A percentile compares a stretch with the other conserved stretches of the same genome.
phyloP scores from a whole-genome alignment of 92 coral and sea anemone genomes.

The Zoanthus solanderi region DNA sequence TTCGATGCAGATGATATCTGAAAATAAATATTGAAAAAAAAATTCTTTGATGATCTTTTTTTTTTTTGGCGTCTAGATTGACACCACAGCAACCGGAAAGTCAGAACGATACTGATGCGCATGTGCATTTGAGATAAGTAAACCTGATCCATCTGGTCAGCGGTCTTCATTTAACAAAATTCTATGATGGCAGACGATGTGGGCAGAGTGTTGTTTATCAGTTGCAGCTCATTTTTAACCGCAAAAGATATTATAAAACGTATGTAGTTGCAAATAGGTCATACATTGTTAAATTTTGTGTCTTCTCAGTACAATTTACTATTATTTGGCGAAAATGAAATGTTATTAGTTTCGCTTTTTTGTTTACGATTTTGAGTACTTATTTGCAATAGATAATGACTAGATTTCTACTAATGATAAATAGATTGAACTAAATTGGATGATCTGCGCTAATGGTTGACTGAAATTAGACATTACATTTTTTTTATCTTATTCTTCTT shows the following conservation, averaged over 20 bases:
- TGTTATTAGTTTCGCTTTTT: not conserved
- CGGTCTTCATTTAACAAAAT: constrained; percentile 20
- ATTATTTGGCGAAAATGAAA: not conserved
- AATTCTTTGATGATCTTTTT: not conserved
- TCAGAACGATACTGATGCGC: not conserved
- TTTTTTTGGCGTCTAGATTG: not conserved
- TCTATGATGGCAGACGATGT: constrained; percentile 89
- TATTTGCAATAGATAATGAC: not conserved
- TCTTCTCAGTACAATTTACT: not conserved
- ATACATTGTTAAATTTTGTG: not conserved
- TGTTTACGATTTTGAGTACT: not conserved
- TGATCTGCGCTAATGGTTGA: not conserved
- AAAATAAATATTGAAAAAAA: not conserved
- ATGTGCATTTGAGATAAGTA: not conserved
- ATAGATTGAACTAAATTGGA: not conserved
- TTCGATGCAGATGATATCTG: not conserved
- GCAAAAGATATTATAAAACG: constrained; percentile 81
- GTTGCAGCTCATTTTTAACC: constrained; percentile 75
- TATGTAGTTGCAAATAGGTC: constrained; percentile 35
- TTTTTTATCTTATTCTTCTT: too few relatives aligned
- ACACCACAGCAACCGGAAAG: constrained; percentile 37
- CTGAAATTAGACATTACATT: too few relatives aligned
- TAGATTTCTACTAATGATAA: too few relatives aligned
- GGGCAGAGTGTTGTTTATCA: constrained; percentile 75
- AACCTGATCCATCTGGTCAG: not conserved